Base-by-base conservation (phyloP, 2,888 invertebrate genomes). In the Hetaerina titia region DNA sequence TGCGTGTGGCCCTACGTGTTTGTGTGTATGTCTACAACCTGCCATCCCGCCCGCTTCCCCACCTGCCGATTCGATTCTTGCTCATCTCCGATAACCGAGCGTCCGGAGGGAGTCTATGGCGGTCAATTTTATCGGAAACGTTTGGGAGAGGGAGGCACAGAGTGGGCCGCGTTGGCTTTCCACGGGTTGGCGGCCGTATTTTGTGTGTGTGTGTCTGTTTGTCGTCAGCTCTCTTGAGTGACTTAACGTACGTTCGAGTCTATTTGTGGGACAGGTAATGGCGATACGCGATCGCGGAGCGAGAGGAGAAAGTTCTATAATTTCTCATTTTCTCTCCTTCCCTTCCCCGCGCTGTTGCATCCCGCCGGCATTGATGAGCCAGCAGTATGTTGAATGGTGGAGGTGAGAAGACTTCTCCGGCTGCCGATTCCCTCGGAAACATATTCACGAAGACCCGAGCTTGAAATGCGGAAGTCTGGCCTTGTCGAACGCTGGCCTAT, bases 301-400 rank as follows among this genome's bases (percentile, higher is more conserved):
- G 69, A 81, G 81, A 81, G 81, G 81, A 81, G 81, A 81, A 81
- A 81, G 81, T 81, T 81, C 81, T 81, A 81, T 81, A 81, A 81
- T 81, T 81, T 81, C 81, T 81, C 31, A 81, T 81, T 81, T 81
- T 81, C 81, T 31, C 81, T 81, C 81, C 22, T 13, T 45, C 45
- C 4, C 45, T 45, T 45, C 11, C 31, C n/a, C 69, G 8, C n/a
- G 19, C 81, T 22, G 13, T 31, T 1, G 22, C 7, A 22, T 69
- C 19, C 69, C 81, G 81, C 25, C 69, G 25, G 81, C 81, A 15
- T 81, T 22, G 81, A 19, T 8, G 22, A 22, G 81, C 81, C 81
- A 11, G 25, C 0, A 81, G 81, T 13, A 4, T 13, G 25, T 81
- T 15, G 81, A 13, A 81, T 15, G 13, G n/a, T 1, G 69, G 7